Percentiles rank a stretch among this genome's conserved stretches.
Conservation (phyloP, 2,113 vertebrate species). For the Chamaetylas fuelleborni region DNA sequence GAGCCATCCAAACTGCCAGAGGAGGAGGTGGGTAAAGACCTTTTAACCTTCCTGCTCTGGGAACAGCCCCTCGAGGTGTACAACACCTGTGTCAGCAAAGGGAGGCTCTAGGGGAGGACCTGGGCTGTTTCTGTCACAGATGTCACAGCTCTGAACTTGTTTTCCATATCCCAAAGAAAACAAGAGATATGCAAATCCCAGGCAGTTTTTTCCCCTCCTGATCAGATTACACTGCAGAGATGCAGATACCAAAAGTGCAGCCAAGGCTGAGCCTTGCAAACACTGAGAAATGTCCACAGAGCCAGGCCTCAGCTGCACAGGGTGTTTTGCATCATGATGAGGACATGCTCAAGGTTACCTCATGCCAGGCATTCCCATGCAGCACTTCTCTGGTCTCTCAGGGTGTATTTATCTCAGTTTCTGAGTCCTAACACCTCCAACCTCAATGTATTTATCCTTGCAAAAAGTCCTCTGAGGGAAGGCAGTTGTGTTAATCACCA, state of each 20-base stretch:
- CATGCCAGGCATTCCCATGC: not conserved
- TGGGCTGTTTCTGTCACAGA: not conserved
- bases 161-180: not conserved
- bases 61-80: not conserved
- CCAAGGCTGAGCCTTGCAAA: not conserved
- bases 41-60: not conserved
- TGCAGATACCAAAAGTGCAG: not conserved
- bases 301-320: not conserved
- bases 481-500: conserved; percentile 27
- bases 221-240: not conserved
- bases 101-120: not conserved
- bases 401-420: conserved; percentile 40
- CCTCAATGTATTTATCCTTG: conserved; percentile 2
- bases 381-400: conserved; percentile 18
- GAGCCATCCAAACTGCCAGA: accelerated
- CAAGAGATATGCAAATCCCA: not conserved
- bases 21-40: not conserved
- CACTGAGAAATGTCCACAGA: not conserved
- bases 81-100: not conserved
- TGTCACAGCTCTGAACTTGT: not conserved
- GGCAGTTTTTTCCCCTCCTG: not conserved
- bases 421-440: conserved; percentile 8
- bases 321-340: not conserved
- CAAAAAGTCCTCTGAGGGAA: not conserved
- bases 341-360: conserved; percentile 26